Evolutionary conservation across 2,888 invertebrate genomes (phyloP).

Genomic region (Hybos culiciformis): DNA sequence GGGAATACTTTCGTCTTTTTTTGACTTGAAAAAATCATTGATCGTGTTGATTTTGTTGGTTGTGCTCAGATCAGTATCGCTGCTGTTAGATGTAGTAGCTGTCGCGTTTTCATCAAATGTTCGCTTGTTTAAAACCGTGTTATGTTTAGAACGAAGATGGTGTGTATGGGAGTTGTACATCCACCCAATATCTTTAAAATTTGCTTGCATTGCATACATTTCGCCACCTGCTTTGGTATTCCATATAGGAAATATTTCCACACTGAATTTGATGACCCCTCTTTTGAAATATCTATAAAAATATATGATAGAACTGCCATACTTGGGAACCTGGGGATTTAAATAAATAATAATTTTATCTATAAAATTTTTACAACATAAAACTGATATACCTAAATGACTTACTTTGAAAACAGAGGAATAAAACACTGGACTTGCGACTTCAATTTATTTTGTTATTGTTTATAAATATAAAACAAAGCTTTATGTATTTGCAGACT

Average conservation of each 20-base stretch:
- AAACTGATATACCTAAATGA: too few relatives aligned
- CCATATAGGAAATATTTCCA: background rate
- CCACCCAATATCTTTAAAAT: background rate
- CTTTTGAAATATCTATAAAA: background rate
- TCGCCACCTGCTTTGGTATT: background rate
- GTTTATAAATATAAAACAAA: too few relatives aligned
- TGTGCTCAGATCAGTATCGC: background rate
- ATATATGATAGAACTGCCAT: background rate
- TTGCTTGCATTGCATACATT: background rate
- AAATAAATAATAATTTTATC: too few relatives aligned
- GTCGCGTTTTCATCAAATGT: background rate
- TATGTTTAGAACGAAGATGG: background rate
- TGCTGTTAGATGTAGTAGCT: background rate
- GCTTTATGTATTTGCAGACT: too few relatives aligned
- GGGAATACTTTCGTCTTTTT: background rate
- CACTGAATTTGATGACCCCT: background rate
- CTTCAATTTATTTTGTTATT: too few relatives aligned
- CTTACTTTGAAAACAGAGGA: too few relatives aligned
- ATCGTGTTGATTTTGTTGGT: background rate
- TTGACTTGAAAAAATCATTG: background rate
- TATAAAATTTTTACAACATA: too few relatives aligned
- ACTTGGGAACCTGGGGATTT: background rate
- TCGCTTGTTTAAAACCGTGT: background rate
- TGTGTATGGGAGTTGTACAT: background rate
- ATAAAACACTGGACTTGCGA: too few relatives aligned